Evolutionary conservation across 2,113 vertebrate genomes (phyloP), one percentile per base, ranked within the genome.

Genomic region (Siphamia tubifer): DNA sequence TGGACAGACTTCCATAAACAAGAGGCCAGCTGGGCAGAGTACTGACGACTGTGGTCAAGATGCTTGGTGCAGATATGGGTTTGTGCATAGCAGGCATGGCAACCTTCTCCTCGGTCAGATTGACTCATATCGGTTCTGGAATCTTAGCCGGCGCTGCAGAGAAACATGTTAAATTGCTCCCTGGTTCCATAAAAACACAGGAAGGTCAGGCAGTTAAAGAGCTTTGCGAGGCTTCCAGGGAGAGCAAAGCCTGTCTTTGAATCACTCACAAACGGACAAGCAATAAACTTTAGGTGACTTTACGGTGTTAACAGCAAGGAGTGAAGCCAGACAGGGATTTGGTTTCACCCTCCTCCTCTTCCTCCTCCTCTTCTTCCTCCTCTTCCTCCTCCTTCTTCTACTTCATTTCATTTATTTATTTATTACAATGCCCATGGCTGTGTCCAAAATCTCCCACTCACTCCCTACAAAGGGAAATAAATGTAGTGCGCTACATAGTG

Each of bases 271-370:
- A 86, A 89, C 73, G 77, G 77, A 67, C 78, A 45, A 60, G 72
- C 83, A 57, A 66, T 82, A 88, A 85, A 88, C 78, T 71, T 70
- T 44, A 56, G 61, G 75, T 64, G 62, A 71, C 74, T 83, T 83
- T 81, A 79, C 17, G 32, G 79, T 10, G 75, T 68, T 75, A 71
- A 68, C 64, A 56, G 47, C 36, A 0, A 80, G 65, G 47, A 75
- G 48, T 36, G 51, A 67, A 40, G 68, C 39, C 67, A 74, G 60
- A 23, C 13, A 0, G 56, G 53, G 54, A 44, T 79, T 75, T 35
- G 55, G 57, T 83, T 80, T 84, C 51, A 49, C 44, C 43, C 43
- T 23, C 34, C 45, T 55, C 16, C 28, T 12, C 12, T 17, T 31
- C 27, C 38, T 42, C 25, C n/a, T 15, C 34, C 17, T 20, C 57